phyloP scores from a whole-genome alignment of 2,888 invertebrate species.

The Agonopterix alstromeriana region DNA sequence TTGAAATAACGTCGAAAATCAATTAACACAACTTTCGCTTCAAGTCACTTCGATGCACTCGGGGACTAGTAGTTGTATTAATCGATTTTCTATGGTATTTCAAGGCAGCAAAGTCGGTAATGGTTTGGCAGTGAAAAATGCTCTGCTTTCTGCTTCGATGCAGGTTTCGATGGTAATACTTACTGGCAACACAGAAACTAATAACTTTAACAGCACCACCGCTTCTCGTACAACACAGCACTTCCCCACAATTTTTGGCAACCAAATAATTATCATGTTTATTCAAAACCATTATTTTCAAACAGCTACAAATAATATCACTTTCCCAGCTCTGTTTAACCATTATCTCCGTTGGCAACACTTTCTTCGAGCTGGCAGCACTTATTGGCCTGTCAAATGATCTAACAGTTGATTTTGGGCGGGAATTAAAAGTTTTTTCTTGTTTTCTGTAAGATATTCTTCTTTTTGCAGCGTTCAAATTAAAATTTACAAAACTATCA shows the following conservation, averaged over 20 bases:
- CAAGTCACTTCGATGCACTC: too few species aligned
- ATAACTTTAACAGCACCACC: constrained; percentile 40
- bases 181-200: constrained; percentile 44
- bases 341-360: constrained; percentile 31
- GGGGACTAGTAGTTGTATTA: too few species aligned
- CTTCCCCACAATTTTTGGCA: constrained; percentile 57
- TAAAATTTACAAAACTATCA: constrained; percentile 27
- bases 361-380: constrained; percentile 41
- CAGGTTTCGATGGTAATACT: constrained; percentile 24
- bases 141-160: too few species aligned
- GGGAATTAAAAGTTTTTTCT: constrained; percentile 30
- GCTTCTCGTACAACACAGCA: constrained; percentile 42
- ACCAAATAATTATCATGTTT: constrained; percentile 46
- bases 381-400: constrained; percentile 38
- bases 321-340: constrained; percentile 38
- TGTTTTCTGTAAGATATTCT: constrained; percentile 36
- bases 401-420: constrained; percentile 36
- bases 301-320: constrained; percentile 45
- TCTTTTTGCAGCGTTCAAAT: constrained; percentile 53
- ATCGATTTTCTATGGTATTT: too few species aligned
- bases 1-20: too few species aligned
- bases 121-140: too few species aligned
- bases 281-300: constrained; percentile 44
- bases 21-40: too few species aligned
- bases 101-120: not conserved